Evolutionary conservation across 2,113 vertebrate genomes (phyloP).

Genomic region (Xiphorhynchus elegans): DNA sequence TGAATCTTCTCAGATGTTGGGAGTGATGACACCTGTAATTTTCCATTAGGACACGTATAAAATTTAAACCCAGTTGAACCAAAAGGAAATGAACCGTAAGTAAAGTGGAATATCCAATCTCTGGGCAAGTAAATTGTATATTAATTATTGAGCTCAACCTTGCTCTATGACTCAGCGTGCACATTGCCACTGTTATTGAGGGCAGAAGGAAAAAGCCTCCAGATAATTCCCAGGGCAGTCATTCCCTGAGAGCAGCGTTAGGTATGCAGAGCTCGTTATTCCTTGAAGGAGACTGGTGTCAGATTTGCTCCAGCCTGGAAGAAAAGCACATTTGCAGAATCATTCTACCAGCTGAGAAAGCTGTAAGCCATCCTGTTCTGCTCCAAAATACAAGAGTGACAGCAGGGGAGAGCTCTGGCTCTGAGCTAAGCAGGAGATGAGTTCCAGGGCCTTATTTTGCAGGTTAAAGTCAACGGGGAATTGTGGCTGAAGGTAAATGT

Average conservation of each 20-base stretch:
- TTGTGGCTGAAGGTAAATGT: neutral
- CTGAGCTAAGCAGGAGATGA: neutral
- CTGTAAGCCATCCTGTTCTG: neutral
- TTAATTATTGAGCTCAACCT: constrained; percentile 53
- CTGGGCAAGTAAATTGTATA: neutral
- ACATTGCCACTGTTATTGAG: neutral
- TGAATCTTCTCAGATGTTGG: neutral
- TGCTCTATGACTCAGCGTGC: constrained; percentile 14
- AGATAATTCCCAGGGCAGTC: constrained; percentile 37
- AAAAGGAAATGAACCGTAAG: neutral
- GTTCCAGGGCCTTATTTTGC: neutral
- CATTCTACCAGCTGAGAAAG: neutral
- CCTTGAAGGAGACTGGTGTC: constrained; percentile 36
- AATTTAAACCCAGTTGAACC: constrained; percentile 21
- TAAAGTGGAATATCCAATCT: neutral
- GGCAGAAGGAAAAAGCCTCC: neutral
- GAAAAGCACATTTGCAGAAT: constrained; percentile 16
- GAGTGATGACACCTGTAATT: neutral
- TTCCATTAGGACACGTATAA: neutral
- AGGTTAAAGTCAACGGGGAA: neutral
- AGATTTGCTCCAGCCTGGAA: constrained; percentile 1
- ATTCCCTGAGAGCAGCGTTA: neutral
- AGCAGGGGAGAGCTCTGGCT: neutral
- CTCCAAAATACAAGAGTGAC: neutral
- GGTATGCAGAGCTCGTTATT: constrained; percentile 36